These are phyloP conservation scores for Serilophus lunatus DNA, from an alignment of 2,113 vertebrate species.

Conservation along the genomic window DNA sequence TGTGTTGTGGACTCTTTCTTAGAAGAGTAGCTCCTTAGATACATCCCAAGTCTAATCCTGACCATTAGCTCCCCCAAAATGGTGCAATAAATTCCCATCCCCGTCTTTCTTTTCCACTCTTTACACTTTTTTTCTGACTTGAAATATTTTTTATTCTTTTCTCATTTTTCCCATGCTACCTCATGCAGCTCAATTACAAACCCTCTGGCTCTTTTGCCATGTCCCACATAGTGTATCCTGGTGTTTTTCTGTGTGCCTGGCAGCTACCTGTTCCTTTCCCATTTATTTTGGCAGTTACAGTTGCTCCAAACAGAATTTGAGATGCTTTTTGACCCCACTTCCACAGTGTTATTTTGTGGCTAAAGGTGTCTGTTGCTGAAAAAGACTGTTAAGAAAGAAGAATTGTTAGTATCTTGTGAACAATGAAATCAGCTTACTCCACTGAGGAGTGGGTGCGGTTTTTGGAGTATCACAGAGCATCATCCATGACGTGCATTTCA, in stretches of 20 bases:
- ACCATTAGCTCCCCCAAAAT: neutral
- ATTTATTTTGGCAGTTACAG: neutral
- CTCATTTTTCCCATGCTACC: neutral
- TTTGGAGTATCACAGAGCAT: neutral
- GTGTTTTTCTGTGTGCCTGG: neutral
- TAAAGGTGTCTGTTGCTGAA: neutral
- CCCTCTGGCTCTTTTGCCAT: neutral
- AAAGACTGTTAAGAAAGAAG: neutral
- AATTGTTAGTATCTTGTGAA: neutral
- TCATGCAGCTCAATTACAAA: neutral
- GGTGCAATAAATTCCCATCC: neutral
- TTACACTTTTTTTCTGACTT: neutral
- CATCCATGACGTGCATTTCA: neutral
- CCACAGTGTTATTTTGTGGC: neutral
- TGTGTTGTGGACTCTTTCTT: neutral
- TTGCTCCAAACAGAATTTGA: neutral
- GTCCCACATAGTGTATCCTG: neutral
- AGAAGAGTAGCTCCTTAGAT: neutral
- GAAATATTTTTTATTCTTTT: neutral
- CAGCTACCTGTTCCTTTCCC: neutral
- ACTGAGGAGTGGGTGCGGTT: neutral
- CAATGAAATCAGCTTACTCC: neutral
- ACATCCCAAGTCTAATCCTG: neutral
- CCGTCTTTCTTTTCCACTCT: neutral
- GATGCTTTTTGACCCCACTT: accelerated